Conservation (phyloP, 2,113 vertebrate species). For the Globicephala melas region DNA sequence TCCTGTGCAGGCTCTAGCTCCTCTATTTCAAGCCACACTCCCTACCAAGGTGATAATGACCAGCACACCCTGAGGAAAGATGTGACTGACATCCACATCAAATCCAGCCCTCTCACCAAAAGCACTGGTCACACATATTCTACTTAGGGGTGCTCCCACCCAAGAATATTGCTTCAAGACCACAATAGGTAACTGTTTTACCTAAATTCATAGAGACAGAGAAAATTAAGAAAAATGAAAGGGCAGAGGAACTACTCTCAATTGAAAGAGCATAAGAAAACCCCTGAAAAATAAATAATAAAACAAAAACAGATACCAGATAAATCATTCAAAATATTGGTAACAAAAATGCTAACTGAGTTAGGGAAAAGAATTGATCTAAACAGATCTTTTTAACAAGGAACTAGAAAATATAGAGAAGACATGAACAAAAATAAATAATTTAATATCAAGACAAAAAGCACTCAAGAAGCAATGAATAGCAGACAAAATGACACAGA, state of each 20-base stretch:
- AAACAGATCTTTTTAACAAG: neutral
- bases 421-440: neutral
- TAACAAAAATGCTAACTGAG: neutral
- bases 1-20: neutral
- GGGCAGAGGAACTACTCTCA: neutral
- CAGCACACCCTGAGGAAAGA: neutral
- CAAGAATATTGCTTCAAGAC: neutral
- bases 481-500: neutral
- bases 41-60: neutral
- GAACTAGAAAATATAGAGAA: neutral
- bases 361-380: neutral
- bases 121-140: neutral
- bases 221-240: neutral
- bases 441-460: neutral
- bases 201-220: neutral
- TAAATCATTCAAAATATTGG: neutral
- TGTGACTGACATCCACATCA: neutral
- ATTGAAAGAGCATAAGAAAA: neutral
- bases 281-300: neutral
- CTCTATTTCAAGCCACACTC: neutral
- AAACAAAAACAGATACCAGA: too few species aligned
- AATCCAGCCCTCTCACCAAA: neutral
- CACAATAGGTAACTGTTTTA: neutral
- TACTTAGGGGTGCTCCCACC: neutral
- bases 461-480: neutral